Base-by-base conservation (phyloP, 2,113 vertebrate species). In the Pseudois nayaur region DNA sequence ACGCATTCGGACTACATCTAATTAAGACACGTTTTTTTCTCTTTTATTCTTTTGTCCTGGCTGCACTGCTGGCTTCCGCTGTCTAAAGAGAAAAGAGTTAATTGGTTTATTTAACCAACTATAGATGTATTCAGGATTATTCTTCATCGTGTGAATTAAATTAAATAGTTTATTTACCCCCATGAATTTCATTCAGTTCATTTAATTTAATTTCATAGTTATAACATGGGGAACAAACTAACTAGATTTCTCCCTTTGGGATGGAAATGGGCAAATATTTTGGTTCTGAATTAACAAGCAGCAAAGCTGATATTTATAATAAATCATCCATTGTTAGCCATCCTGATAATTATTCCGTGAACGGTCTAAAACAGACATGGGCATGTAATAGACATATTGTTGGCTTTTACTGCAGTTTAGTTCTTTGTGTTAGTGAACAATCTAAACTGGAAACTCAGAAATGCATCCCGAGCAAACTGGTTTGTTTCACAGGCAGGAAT, bases 31-130 rank as follows among this genome's bases (percentile, higher is more conserved):
- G 5, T 25, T 89, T 93, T 97, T 98, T 98, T 6, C 71, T 10
- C 27, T 43, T 57, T 87, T 40, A 29, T 55, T 50, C 2, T 71
- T 90, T 79, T 79, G 50, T 96, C 81, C 2, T 95, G 93, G 97
- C 97, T 54, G 84, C 84, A 94, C 79, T 88, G 92, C 98, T 94
- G 89, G 94, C 82, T 98, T 87, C 57, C 95, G 59, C 86, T 98
- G 97, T 98, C 98, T 98, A 98, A 98, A 97, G 93, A 98, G 97
- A 98, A 98, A 98, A 98, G 91, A 33, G 92, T 98, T 98, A 98
- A 98, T 98, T 98, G 98, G 97, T 98, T 98, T 98, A 98, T 98
- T 98, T 98, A 98, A 97, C 95, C 97, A 98, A 98, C 95, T 98
- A 87, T 95, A 98, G 95, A 98, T 98, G 98, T 98, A 98, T 94